Percentiles rank a stretch among this genome's conserved stretches.
Evolutionary conservation across 2,113 vertebrate genomes (phyloP).

Genomic region (Caloenas nicobarica): DNA sequence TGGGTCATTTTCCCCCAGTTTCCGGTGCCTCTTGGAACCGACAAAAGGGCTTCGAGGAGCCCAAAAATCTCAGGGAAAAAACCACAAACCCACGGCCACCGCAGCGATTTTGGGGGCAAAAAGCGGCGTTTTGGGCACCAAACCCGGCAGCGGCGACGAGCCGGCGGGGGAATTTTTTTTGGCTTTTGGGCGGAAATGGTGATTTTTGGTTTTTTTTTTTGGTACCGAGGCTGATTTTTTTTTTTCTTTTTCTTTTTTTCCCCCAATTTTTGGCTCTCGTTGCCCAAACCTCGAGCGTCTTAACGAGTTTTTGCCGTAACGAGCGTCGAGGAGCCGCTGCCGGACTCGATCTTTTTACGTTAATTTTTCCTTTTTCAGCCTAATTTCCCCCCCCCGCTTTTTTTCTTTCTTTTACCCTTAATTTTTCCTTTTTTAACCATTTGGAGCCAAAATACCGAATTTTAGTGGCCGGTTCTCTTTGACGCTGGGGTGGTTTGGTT

Average conservation of each 20-base stretch:
- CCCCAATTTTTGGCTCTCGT: not conserved
- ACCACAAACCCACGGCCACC: no score
- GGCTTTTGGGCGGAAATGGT: not conserved
- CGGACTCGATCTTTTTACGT: no score
- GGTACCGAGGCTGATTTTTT: not conserved
- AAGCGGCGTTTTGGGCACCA: accelerated
- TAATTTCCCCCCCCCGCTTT: no score
- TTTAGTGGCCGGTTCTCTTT: not conserved
- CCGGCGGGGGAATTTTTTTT: no score
- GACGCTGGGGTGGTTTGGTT: not conserved
- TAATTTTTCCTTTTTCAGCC: not conserved
- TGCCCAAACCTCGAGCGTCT: not conserved
- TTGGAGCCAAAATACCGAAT: not conserved
- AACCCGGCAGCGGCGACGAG: no score
- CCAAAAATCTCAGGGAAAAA: not conserved
- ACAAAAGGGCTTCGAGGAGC: not conserved
- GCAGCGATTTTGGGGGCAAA: not conserved
- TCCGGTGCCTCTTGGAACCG: not conserved
- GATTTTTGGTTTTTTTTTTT: not conserved
- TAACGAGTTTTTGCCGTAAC: no score
- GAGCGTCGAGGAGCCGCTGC: no score
- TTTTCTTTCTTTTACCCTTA: no score
- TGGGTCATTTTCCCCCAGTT: not conserved
- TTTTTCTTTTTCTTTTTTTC: not conserved
- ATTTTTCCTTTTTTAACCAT: not conserved